Conservation (phyloP, 2,888 invertebrate species). For the Cephus spinipes region DNA sequence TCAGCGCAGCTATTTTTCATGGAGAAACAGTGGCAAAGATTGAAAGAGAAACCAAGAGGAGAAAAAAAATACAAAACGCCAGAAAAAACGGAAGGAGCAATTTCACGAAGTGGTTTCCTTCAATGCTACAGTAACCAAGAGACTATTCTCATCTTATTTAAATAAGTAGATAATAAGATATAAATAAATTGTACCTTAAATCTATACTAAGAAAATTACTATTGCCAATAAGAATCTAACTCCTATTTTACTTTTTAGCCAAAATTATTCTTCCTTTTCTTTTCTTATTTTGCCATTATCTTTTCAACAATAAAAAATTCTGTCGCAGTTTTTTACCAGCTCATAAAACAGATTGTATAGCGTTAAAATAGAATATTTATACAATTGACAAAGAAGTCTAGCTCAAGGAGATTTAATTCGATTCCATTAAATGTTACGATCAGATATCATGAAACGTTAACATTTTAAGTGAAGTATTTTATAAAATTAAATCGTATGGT, state of each 20-base stretch:
- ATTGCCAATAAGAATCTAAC: not conserved
- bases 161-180: not conserved
- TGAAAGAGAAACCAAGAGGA: not conserved
- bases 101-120: not conserved
- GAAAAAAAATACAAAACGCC: not conserved
- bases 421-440: too few species aligned
- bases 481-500: too few species aligned
- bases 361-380: not conserved
- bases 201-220: not conserved
- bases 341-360: not conserved
- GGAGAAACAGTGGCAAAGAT: not conserved
- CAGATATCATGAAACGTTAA: too few species aligned
- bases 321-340: too few species aligned
- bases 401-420: too few species aligned
- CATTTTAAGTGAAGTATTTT: too few species aligned
- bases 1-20: not conserved
- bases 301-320: too few species aligned
- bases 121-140: not conserved
- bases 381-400: not conserved
- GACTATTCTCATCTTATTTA: too few species aligned
- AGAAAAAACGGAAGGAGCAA: not conserved
- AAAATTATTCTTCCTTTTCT: too few species aligned
- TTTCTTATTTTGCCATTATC: too few species aligned
- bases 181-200: not conserved
- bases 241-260: too few species aligned